Conservation (phyloP, 37 sponge, comb jelly and placozoan genomes). For the Chondrilla cf. caribensis region DNA sequence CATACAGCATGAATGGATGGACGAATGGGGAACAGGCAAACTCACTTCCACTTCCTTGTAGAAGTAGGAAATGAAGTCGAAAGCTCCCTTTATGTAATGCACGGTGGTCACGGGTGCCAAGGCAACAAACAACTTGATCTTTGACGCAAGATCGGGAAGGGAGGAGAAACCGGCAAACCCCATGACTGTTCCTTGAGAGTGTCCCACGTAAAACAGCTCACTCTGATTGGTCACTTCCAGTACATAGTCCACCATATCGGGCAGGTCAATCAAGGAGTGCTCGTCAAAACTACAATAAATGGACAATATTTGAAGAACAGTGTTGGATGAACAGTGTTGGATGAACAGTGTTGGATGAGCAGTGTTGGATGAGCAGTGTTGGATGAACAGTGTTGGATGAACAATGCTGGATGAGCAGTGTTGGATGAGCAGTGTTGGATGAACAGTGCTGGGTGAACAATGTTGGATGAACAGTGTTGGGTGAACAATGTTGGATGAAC, state of each 20-base stretch:
- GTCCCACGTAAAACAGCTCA: constrained; percentile 79
- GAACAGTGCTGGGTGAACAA: too few relatives aligned
- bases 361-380: too few relatives aligned
- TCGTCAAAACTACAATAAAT: constrained; percentile 71
- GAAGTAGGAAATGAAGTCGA: constrained; percentile 27
- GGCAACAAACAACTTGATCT: constrained; percentile 65
- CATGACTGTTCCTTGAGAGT: constrained; percentile 84
- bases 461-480: too few relatives aligned
- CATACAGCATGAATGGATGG: not conserved
- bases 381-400: too few relatives aligned
- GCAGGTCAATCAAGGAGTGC: constrained; percentile 75
- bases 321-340: too few relatives aligned
- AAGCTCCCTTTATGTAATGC: constrained; percentile 39
- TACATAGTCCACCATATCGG: constrained; percentile 81
- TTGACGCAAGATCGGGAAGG: constrained; percentile 48
- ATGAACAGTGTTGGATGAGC: too few relatives aligned
- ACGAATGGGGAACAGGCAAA: not conserved
- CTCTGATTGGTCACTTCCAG: constrained; percentile 47
- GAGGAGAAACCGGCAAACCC: constrained; percentile 79
- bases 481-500: too few relatives aligned
- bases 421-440: too few relatives aligned
- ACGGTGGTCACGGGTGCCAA: constrained; percentile 70
- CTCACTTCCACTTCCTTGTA: constrained; percentile 33
- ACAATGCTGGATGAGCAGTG: too few relatives aligned
- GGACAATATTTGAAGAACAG: too few relatives aligned